Conservation (phyloP, 2,113 vertebrate genomes). For the Misgurnus mizolepis region DNA sequence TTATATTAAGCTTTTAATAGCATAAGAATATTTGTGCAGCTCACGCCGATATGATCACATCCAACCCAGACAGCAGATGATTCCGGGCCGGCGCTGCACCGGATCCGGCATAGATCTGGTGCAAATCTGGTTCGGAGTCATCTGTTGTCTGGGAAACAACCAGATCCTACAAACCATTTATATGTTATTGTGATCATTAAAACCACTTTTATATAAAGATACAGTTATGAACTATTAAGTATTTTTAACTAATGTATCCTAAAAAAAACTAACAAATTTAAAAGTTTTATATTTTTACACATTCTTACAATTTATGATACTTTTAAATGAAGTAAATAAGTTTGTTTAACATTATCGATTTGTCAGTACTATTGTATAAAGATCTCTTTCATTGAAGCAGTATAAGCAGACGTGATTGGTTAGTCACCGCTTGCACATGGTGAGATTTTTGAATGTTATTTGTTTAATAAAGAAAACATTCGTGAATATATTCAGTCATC, state of each 20-base stretch:
- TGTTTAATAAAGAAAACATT: not conserved
- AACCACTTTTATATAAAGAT: not conserved
- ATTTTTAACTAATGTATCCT: constrained; percentile 17
- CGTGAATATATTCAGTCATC: not conserved
- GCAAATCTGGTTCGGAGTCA: too few relatives aligned
- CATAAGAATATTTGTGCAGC: not conserved
- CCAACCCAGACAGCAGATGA: not conserved
- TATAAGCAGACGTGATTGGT: constrained; percentile 22
- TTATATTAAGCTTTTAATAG: not conserved
- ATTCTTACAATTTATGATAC: constrained; percentile 6
- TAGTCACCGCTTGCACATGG: constrained; percentile 11
- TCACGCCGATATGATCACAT: not conserved
- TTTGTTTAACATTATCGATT: not conserved
- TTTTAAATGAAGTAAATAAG: not conserved
- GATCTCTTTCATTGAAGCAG: not conserved
- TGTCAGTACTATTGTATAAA: not conserved
- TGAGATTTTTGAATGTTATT: not conserved
- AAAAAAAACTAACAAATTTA: constrained; percentile 22
- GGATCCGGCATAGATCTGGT: too few relatives aligned
- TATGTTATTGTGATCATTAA: constrained; percentile 13
- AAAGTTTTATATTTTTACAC: constrained; percentile 8
- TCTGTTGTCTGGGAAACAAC: too few relatives aligned
- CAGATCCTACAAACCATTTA: not conserved
- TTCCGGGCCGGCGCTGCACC: too few relatives aligned
- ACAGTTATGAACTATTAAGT: not conserved